Conservation (phyloP, 2,797 vertebrate species). For the Rhinella marina region DNA sequence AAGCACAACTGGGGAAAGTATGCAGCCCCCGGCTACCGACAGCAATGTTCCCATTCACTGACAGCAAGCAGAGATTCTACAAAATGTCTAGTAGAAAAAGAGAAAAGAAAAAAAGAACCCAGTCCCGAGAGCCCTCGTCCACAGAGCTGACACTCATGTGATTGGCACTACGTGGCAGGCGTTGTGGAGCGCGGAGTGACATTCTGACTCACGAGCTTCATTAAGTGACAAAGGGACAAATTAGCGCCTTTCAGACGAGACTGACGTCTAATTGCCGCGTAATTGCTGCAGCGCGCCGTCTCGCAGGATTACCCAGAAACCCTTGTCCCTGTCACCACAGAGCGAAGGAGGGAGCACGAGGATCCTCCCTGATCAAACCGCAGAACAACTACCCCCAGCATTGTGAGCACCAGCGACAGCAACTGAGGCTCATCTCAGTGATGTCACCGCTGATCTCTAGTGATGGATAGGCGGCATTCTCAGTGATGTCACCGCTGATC, state of each 20-base stretch:
- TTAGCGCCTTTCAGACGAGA: constrained; percentile 34
- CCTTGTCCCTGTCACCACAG: background rate
- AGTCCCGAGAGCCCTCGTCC: background rate
- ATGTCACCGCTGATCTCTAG: too few relatives aligned
- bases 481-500: too few relatives aligned
- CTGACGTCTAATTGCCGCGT: constrained; percentile 33
- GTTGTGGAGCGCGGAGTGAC: background rate
- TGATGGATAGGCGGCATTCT: too few relatives aligned
- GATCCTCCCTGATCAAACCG: too few relatives aligned
- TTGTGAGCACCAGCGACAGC: background rate
- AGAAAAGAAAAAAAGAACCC: too few relatives aligned
- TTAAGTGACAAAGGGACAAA: constrained; percentile 44
- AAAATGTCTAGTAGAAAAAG: background rate
- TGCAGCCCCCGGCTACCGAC: too few relatives aligned
- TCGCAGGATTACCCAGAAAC: background rate
- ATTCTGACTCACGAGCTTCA: constrained; percentile 30
- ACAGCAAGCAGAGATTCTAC: too few relatives aligned
- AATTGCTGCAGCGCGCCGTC: background rate
- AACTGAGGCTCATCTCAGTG: background rate
- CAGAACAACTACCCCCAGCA: background rate
- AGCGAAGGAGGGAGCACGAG: background rate
- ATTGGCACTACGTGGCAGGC: background rate
- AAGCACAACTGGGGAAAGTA: too few relatives aligned
- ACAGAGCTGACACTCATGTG: constrained; percentile 2
- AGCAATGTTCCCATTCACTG: too few relatives aligned